Base-by-base conservation (phyloP, 2,888 invertebrate genomes). In the Limnephilus rhombicus region DNA sequence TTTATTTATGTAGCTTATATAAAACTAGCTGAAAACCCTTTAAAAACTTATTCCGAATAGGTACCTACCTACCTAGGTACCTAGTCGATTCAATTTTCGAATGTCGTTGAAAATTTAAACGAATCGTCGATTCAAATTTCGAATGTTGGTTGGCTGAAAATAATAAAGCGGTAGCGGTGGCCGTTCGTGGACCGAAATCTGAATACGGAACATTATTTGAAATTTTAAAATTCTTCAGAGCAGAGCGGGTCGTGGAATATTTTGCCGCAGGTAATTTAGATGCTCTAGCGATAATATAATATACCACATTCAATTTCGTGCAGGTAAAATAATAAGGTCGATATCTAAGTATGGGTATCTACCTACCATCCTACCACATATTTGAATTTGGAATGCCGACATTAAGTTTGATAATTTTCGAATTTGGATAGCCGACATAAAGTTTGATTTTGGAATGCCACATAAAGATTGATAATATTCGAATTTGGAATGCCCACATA, bases 231-330 rank as follows among this genome's bases (percentile, higher is more conserved):
- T 86, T 86, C 86, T 29, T 86, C 86, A 31, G 68, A 68, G 68
- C n/a, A 86, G 86, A 86, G 41, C 86, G 86, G 86, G 45, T 86
- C 86, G 86, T 86, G 86, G 45, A 24, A 86, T 68, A 68, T 68
- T 53, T 31, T 53, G 86, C 86, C 86, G 49, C 86, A 18, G 86
- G 86, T 86, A 86, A 83, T 83, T 83, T 83, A 83, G 83, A 83
- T 83, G 31, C 83, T 41, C 13, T 83, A 37, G 37, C 83, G 83
- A 83, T 83, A 83, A 24, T 53, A 53, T 53, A 18, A 15, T 5
- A 45, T 18, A 24, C 24, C 68, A 68, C 68, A 68, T 68, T 68
- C 68, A 68, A 68, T 68, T 68, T 68, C 68, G n/a, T 68, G n/a
- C 68, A 68, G 68, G 68, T 68, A 68, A 68, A 68, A 68, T 68